Evolutionary conservation across 2,797 vertebrate genomes (phyloP).

Genomic region (Notolabrus celidotus): DNA sequence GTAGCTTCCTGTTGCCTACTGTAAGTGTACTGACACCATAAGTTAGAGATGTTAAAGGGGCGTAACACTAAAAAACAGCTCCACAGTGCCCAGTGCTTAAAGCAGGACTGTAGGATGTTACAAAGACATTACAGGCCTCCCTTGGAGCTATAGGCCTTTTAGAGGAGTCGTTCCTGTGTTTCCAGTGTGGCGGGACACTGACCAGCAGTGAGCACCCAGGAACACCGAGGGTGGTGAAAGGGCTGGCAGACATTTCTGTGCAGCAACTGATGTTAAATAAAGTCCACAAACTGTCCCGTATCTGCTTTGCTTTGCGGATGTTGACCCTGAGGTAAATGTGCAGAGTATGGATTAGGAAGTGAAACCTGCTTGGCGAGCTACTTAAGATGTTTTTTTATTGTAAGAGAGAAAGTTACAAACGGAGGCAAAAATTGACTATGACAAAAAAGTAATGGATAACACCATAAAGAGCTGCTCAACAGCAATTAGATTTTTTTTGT

Average conservation of each 20-base stretch:
- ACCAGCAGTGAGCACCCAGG: constrained; percentile 80
- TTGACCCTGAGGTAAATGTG: constrained; percentile 85
- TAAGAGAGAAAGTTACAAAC: constrained; percentile 45
- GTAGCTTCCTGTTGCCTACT: constrained; percentile 49
- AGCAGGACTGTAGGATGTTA: constrained; percentile 49
- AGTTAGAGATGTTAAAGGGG: constrained; percentile 62
- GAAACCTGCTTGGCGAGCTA: constrained; percentile 66
- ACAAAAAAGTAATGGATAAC: constrained; percentile 25
- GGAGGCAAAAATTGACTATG: constrained; percentile 35
- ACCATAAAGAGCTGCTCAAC: constrained; percentile 63
- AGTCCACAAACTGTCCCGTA: constrained; percentile 72
- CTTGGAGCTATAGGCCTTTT: constrained; percentile 41
- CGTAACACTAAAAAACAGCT: constrained; percentile 44
- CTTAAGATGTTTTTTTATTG: constrained; percentile 43
- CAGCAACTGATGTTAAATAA: constrained; percentile 54
- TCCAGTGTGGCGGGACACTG: constrained; percentile 77
- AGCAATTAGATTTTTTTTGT: constrained; percentile 43
- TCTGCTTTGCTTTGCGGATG: constrained; percentile 74
- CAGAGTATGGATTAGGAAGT: constrained; percentile 75
- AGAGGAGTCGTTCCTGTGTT: constrained; percentile 63
- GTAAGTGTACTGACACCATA: constrained; percentile 48
- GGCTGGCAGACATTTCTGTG: constrained; percentile 57
- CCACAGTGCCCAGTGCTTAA: constrained; percentile 46
- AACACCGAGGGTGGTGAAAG: constrained; percentile 45
- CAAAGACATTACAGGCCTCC: constrained; percentile 46